phyloP scores from a whole-genome alignment of 2,888 invertebrate genomes.

The Periphyllus acericola region DNA sequence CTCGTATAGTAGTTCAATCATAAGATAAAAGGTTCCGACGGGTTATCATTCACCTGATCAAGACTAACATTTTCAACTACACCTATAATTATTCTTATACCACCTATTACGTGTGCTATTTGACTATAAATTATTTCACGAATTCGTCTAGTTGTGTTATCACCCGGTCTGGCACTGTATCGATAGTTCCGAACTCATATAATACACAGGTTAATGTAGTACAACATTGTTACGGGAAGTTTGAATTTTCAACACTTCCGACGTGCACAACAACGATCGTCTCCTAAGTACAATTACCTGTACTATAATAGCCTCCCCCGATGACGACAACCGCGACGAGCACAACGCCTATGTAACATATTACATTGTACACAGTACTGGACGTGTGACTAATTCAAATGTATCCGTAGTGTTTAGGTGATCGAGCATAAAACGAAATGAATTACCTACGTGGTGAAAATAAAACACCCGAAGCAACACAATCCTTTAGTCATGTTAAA shows the following conservation, averaged over 20 bases:
- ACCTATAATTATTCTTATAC: no score
- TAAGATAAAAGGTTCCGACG: no score
- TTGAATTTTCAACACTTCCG: constrained; percentile 27
- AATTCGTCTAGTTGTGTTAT: no score
- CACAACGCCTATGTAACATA: neutral
- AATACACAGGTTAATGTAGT: no score
- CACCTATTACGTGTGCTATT: no score
- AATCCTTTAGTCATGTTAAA: no score
- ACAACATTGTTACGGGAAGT: neutral
- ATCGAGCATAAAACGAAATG: neutral
- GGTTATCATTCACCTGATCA: no score
- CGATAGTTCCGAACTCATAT: no score
- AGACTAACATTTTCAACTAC: no score
- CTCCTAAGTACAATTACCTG: neutral
- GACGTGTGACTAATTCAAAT: neutral
- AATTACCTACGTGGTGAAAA: neutral
- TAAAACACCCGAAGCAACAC: neutral
- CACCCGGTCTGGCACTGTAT: no score
- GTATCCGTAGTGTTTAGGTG: neutral
- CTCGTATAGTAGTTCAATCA: no score
- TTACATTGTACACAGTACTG: neutral
- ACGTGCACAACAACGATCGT: neutral
- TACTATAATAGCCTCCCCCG: neutral
- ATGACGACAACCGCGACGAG: neutral
- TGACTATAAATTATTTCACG: no score